Conservation (phyloP, 2,113 vertebrate genomes). For the Clupea harengus region DNA sequence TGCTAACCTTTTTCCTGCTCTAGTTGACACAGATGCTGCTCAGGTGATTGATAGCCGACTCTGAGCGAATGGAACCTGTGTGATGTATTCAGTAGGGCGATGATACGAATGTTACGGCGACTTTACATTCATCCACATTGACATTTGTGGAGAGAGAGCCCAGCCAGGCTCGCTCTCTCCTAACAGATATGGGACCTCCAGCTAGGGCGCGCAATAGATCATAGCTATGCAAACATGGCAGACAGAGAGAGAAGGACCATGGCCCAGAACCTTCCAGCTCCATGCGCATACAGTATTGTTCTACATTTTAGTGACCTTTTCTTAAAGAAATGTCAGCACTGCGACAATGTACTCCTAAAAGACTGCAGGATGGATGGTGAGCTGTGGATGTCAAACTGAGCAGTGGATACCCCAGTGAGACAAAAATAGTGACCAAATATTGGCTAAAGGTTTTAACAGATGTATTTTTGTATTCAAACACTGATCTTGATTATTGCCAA, state of each 20-base stretch:
- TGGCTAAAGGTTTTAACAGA: neutral
- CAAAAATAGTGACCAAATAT: neutral
- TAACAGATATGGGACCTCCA: neutral
- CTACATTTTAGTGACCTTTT: slow-evolving; percentile 9
- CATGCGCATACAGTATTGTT: neutral
- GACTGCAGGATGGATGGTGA: neutral
- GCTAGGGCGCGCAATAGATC: neutral
- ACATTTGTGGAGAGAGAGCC: slow-evolving; percentile 24
- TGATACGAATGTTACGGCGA: slow-evolving; percentile 29
- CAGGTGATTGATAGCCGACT: neutral
- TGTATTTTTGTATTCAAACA: neutral
- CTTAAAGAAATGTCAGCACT: neutral
- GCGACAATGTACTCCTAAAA: neutral
- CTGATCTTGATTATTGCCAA: neutral
- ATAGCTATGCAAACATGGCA: neutral
- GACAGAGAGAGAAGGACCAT: neutral
- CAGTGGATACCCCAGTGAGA: neutral
- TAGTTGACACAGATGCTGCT: neutral
- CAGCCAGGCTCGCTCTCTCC: neutral
- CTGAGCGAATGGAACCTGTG: neutral
- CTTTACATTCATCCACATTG: slow-evolving; percentile 18
- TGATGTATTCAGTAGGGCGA: slow-evolving; percentile 16
- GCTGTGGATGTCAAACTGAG: neutral
- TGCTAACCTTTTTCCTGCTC: slow-evolving; percentile 7
- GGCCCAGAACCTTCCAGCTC: neutral